phyloP scores from a whole-genome alignment of 1,140 invertebrate genomes.

The Scaptomyza graminum region DNA sequence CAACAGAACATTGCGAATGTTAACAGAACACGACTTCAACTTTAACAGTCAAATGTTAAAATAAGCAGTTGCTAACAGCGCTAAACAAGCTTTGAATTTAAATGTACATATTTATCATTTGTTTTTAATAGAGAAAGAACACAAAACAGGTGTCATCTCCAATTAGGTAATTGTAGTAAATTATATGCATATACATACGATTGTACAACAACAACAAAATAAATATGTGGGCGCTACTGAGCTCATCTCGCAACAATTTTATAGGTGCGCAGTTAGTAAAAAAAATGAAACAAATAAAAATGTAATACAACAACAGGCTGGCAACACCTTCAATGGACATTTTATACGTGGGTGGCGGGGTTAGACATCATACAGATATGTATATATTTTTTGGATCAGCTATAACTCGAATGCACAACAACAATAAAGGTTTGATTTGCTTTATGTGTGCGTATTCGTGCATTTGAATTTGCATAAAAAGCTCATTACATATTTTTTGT shows the following conservation, averaged over 20 bases:
- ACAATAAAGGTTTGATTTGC: slow-evolving; percentile 30
- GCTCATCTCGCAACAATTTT: slow-evolving; percentile 77
- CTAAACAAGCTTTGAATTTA: slow-evolving; percentile 26
- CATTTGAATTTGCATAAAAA: slow-evolving; percentile 65
- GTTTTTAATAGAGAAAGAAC: slow-evolving; percentile 49
- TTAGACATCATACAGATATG: slow-evolving; percentile 31
- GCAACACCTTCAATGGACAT: slow-evolving; percentile 61
- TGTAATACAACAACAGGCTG: slow-evolving; percentile 11
- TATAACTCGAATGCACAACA: slow-evolving; percentile 19
- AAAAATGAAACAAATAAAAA: slow-evolving; percentile 34
- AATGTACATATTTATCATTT: slow-evolving; percentile 29
- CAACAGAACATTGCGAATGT: slow-evolving; percentile 20
- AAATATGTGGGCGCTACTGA: slow-evolving; percentile 57
- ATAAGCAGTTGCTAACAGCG: slow-evolving; percentile 26
- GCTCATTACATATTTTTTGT: slow-evolving; percentile 47
- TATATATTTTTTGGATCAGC: slow-evolving; percentile 7
- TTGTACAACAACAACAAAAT: slow-evolving; percentile 26
- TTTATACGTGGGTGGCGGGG: slow-evolving; percentile 41
- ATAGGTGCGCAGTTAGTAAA: slow-evolving; percentile 54
- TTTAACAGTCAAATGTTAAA: slow-evolving; percentile 15
- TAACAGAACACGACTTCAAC: slow-evolving; percentile 30
- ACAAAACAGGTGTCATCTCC: slow-evolving; percentile 75
- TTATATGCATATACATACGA: slow-evolving; percentile 56
- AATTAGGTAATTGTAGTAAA: slow-evolving; percentile 73
- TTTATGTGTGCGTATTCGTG: slow-evolving; percentile 43